Evolutionary conservation across 2,113 vertebrate species (phyloP).

Genomic region (Camelus dromedarius): DNA sequence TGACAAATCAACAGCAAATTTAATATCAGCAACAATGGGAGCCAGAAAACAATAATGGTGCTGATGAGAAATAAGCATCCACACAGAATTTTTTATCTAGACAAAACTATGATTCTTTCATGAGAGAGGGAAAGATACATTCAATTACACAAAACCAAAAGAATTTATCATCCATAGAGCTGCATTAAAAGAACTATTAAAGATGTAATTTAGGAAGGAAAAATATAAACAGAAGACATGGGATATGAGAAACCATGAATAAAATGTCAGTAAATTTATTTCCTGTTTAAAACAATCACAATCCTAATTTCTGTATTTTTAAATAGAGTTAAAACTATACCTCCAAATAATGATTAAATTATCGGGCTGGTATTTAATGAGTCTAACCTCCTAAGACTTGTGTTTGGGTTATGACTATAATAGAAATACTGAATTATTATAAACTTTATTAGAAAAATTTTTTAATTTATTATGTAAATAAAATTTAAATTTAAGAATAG

Average conservation of each 20-base stretch:
- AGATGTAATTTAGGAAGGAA: background rate
- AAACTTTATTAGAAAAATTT: background rate
- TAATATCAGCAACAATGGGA: background rate
- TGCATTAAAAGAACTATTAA: background rate
- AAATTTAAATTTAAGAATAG: background rate
- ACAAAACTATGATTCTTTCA: background rate
- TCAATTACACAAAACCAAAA: background rate
- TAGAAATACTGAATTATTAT: constrained; percentile 8
- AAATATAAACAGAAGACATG: background rate
- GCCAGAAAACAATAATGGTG: background rate
- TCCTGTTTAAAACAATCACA: background rate
- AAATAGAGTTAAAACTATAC: constrained; percentile 1
- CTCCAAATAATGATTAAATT: background rate
- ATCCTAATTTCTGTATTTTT: background rate
- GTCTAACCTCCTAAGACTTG: background rate
- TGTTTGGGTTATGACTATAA: background rate
- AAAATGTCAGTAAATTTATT: constrained; percentile 3
- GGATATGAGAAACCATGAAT: background rate
- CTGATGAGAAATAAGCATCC: background rate
- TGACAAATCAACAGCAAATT: background rate
- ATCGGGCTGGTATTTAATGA: background rate
- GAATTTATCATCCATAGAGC: background rate
- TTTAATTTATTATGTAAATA: background rate
- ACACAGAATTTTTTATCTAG: background rate
- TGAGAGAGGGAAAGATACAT: background rate